Evolutionary conservation across 1,140 invertebrate genomes (phyloP), one percentile per base, ranked within the genome.

Genomic region (Calycopis cecrops): DNA sequence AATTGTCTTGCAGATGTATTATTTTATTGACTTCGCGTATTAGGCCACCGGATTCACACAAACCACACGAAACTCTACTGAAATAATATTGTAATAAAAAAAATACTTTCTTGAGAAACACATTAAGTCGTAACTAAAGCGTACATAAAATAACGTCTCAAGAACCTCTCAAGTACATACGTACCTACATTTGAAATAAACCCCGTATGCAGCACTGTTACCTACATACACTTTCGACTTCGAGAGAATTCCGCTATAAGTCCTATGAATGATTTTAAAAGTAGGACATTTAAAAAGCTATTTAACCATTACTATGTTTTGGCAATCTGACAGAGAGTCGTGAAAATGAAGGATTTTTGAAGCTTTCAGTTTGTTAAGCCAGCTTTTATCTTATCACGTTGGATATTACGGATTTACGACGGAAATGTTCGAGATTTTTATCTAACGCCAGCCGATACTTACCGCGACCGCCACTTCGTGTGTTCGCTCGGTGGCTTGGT

Each of bases 341-440:
- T 16, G 40, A 14, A 44, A 44, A 44, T 44, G 40, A 44, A 16
- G 40, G 17, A 44, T 16, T 16, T 17, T 16, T 16, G 40, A 28
- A 17, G 40, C 40, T 44, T 44, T 44, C 17, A 44, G 40, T 12
- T 44, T 44, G 17, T 3, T 40, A 4, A 40, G 21, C 21, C 21
- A 40, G 40, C 40, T 44, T 44, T 44, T 44, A 44, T 44, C 40
- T n/a, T 44, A 44, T 44, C 40, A 44, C 40, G 16, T 44, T 14
- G 14, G 14, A 16, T 14, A 44, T 44, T 44, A 28, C 9, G 14
- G 38, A 40, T 11, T 40, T 40, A 12, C 38, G 40, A 28, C 21
- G 16, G 40, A 14, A 18, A 8, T 44, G 17, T 44, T 44, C 17
- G 12, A 16, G 40, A 28, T 28, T 28, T 28, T 44, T 16, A 44